Evolutionary conservation across 1,140 invertebrate genomes (phyloP), one percentile per base, ranked within the genome.

Genomic region (Dreissena rostriformis): DNA sequence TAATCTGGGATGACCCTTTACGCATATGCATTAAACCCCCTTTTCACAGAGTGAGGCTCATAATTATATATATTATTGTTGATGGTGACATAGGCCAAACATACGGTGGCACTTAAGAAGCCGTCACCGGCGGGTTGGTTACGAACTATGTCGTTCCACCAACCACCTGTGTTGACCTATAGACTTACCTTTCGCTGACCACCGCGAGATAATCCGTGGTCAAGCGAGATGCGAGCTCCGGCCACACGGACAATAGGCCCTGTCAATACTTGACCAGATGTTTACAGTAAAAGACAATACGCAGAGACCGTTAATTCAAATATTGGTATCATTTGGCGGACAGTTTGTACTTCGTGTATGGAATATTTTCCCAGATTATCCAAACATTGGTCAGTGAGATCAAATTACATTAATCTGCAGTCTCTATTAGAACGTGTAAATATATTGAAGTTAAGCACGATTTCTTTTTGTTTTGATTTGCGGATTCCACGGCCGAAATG

Each of bases 321-420:
- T 82, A 82, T 82, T 82, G 72, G 68, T 75, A 52, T 39, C 53
- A 65, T 82, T 82, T 73, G 67, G 68, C 68, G 53, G 61, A 82
- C 65, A 82, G 71, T 82, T 74, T 82, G 61, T 68, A 65, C 68
- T 74, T 72, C 80, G 70, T 82, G 80, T 68, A 75, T 73, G 53
- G 80, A 82, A 82, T 82, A 82, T 73, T 82, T 82, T 74, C 12
- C 22, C 19, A 82, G 80, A 82, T 82, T 82, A 82, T 24, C 49
- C 53, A 66, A 82, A 82, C 80, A 74, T 68, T 68, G 71, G 71
- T 28, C 52, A 82, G 51, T 24, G 71, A 39, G 72, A 82, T 82
- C 80, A 75, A 52, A 55, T 82, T 65, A 66, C 79, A 65, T 71
- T 73, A 61, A 81, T 73, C 68, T 73, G 26, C 28, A 24, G 22